Conservation (phyloP, 2,113 vertebrate genomes). For the Barbus barbus region DNA sequence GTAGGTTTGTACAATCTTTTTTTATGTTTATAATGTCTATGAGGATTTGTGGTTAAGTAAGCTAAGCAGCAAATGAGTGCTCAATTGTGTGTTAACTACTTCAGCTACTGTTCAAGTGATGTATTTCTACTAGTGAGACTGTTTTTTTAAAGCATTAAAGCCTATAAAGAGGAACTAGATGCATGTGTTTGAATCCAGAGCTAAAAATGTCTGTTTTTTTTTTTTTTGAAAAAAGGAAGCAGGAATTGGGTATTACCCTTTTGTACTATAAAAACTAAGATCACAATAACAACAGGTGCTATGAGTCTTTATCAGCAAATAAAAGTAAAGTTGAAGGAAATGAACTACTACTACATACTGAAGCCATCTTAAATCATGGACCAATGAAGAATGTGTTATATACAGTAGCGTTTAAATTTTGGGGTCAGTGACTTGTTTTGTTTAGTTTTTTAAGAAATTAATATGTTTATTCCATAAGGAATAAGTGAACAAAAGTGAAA, state of each 20-base stretch:
- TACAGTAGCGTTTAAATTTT: too few relatives aligned
- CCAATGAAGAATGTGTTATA: neutral
- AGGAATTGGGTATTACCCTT: neutral
- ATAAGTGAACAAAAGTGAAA: too few relatives aligned
- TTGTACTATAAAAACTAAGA: neutral
- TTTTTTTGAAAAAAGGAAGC: slow-evolving; percentile 37
- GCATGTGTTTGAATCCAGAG: neutral
- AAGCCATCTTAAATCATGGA: too few relatives aligned
- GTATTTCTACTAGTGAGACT: neutral
- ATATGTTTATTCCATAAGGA: too few relatives aligned
- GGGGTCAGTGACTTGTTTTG: too few relatives aligned
- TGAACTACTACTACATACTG: neutral
- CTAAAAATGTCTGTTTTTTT: neutral
- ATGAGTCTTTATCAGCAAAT: neutral
- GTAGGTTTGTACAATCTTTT: neutral
- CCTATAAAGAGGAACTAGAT: slow-evolving; percentile 18
- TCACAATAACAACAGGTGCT: slow-evolving; percentile 13
- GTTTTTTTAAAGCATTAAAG: slow-evolving; percentile 18
- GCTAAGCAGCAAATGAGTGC: too few relatives aligned
- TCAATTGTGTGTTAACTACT: neutral
- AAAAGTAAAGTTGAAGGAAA: neutral
- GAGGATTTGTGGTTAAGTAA: neutral
- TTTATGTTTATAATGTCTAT: neutral
- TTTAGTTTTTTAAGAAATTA: too few relatives aligned
- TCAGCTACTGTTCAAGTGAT: neutral